Base-by-base conservation (phyloP, 2,797 vertebrate genomes). In the Sphenopsis melanotis region DNA sequence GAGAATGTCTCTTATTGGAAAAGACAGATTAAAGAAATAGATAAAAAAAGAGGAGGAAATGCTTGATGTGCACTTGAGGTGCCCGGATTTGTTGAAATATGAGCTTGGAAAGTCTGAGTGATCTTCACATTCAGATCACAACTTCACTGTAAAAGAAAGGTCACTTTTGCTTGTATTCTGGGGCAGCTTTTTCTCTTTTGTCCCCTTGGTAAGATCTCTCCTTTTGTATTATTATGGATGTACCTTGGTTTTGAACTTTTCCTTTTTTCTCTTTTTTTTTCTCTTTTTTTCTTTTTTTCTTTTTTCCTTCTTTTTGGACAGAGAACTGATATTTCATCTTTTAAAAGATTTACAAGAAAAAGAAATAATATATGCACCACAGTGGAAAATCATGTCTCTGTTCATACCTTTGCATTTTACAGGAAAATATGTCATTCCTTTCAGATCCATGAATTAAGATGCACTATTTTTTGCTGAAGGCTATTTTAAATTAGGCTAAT, bases 401-500 rank as follows among this genome's bases (percentile, higher is more conserved):
- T 95, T 93, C 89, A 94, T 96, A 97, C 95, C 93, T 97, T 95
- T 94, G 93, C 95, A 97, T 97, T 97, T 97, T 93, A 95, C 97
- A 97, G 89, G 92, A 97, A 98, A 98, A 97, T 92, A 96, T 97
- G 97, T 96, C 97, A 96, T 98, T 98, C 96, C 97, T 97, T 95
- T 98, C 92, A 97, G 98, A 98, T 98, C 97, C 97, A 97, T 96
- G 97, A 97, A 98, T 98, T 97, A 98, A 98, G 98, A 98, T 98
- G 97, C 98, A 97, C 97, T 97, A 96, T 95, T 96, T 98, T 98
- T 98, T 98, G 98, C 98, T 98, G 98, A 98, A 98, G 98, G 98
- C 98, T 98, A 98, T 98, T 99, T 99, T 98, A 99, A 98, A 99
- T 98, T 98, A 98, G 98, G 98, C 98, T 99, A 99, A 99, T 98